Conservation (phyloP, 2,888 invertebrate species). For the Frankliniella intonsa region DNA sequence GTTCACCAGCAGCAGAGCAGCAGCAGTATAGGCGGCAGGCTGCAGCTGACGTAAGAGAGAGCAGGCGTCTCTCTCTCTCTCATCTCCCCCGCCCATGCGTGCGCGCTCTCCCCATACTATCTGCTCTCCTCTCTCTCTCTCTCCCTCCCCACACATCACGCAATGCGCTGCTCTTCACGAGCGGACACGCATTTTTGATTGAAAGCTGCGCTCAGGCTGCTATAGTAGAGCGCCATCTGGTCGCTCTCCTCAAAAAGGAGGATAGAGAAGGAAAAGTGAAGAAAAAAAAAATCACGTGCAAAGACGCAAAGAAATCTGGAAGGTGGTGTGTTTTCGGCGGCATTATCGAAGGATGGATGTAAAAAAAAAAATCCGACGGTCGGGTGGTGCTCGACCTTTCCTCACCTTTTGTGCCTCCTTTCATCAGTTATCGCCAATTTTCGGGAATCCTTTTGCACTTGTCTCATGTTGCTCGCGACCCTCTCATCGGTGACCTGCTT, state of each 20-base stretch:
- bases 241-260: neutral
- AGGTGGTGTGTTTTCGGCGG: neutral
- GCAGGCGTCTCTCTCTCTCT: constrained; percentile 28
- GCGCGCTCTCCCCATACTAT: too few relatives aligned
- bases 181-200: constrained; percentile 18
- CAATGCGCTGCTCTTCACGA: neutral
- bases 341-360: neutral
- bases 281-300: constrained; percentile 28
- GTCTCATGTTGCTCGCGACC: constrained; percentile 1
- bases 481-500: neutral
- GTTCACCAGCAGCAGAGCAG: neutral
- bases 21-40: neutral
- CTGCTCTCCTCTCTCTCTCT: neutral
- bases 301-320: constrained; percentile 18
- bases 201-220: neutral
- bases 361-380: neutral
- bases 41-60: neutral
- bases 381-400: constrained; percentile 4
- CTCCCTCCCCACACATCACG: neutral
- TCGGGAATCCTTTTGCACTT: constrained; percentile 20
- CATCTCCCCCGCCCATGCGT: neutral
- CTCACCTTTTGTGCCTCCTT: constrained; percentile 9
- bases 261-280: neutral
- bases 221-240: constrained; percentile 8
- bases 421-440: constrained; percentile 23